phyloP scores from a whole-genome alignment of 2,888 invertebrate genomes.

The Ichneumoninae sp. region DNA sequence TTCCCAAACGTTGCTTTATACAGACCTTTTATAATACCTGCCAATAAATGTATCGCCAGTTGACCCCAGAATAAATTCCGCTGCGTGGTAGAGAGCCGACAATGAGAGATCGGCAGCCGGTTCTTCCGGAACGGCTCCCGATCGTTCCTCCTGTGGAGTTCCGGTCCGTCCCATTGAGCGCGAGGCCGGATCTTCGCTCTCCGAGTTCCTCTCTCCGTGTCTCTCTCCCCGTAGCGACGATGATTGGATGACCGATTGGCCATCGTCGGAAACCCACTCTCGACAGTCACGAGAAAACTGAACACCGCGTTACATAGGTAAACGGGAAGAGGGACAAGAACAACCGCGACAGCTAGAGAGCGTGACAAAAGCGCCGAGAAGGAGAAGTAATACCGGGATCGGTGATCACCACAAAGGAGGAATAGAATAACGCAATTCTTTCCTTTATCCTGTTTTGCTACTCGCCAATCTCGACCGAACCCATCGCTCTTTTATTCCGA shows the following conservation, averaged over 20 bases:
- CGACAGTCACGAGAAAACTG: constrained; percentile 73
- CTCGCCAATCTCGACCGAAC: constrained; percentile 59
- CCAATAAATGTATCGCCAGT: constrained; percentile 15
- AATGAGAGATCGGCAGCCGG: constrained; percentile 74
- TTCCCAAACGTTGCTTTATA: background rate
- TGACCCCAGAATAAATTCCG: background rate
- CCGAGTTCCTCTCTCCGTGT: constrained; percentile 72
- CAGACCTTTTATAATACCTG: background rate
- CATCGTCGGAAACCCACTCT: constrained; percentile 33
- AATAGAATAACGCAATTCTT: constrained; percentile 55
- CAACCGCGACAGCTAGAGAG: constrained; percentile 37
- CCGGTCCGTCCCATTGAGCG: constrained; percentile 68
- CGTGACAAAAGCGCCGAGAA: constrained; percentile 58
- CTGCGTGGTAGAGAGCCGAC: constrained; percentile 67
- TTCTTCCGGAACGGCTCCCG: constrained; percentile 77
- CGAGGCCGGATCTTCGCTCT: constrained; percentile 82
- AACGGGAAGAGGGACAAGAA: constrained; percentile 35
- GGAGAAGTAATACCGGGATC: constrained; percentile 57
- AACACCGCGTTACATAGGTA: constrained; percentile 24
- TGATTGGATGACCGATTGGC: constrained; percentile 72
- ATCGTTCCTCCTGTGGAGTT: constrained; percentile 65
- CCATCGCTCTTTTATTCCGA: constrained; percentile 61
- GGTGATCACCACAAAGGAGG: constrained; percentile 29
- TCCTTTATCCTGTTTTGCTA: constrained; percentile 43
- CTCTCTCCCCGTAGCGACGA: constrained; percentile 61